Percentiles rank a stretch among this genome's conserved stretches.
These are phyloP conservation scores for Willisornis vidua DNA, from an alignment of 2,113 vertebrate genomes.

Conservation along the genomic window DNA sequence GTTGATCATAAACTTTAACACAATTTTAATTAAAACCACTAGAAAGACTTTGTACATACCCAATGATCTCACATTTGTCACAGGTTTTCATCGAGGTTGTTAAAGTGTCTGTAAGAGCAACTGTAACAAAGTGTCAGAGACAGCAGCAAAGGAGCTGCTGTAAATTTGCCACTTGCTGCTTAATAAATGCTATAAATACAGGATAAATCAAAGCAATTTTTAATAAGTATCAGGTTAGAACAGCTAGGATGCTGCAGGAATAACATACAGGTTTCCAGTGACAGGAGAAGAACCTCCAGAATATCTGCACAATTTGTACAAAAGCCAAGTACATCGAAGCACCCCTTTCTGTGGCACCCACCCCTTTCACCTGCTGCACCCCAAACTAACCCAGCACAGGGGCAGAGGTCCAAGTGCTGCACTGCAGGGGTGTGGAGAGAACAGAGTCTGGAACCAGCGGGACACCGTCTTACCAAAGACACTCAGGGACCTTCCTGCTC, in stretches of 20 bases:
- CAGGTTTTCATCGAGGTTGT: not conserved
- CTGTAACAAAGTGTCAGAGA: not conserved
- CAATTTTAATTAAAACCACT: not conserved
- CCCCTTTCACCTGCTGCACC: not conserved
- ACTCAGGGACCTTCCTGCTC: not conserved
- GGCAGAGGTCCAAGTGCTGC: not conserved
- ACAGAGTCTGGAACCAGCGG: not conserved
- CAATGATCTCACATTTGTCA: not conserved
- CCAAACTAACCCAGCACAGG: not conserved
- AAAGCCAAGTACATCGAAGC: too few species aligned
- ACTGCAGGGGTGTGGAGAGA: not conserved
- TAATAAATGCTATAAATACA: not conserved
- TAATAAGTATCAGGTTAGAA: not conserved
- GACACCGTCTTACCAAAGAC: not conserved
- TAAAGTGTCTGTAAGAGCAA: not conserved
- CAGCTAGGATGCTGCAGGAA: not conserved
- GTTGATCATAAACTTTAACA: not conserved
- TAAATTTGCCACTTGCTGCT: not conserved
- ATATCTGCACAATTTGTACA: not conserved
- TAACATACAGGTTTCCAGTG: not conserved
- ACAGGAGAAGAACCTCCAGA: not conserved
- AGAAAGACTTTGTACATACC: not conserved
- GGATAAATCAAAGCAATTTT: not conserved
- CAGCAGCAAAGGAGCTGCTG: not conserved
- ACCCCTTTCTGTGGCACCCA: not conserved